Percentiles rank a stretch among this genome's conserved stretches.
Conservation (phyloP, 2,888 invertebrate genomes). For the Bembecia ichneumoniformis region DNA sequence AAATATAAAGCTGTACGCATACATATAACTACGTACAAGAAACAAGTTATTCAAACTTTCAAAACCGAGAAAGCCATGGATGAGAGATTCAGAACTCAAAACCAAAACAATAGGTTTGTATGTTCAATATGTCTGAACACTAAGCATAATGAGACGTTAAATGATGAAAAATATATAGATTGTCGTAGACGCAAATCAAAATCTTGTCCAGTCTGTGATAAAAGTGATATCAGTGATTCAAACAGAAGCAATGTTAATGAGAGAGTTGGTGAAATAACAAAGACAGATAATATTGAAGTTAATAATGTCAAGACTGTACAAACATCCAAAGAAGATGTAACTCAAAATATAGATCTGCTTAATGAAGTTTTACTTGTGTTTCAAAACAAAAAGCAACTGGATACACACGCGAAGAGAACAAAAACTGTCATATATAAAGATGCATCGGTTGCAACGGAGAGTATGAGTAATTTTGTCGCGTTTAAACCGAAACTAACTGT, state of each 20-base stretch:
- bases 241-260: slow-evolving; percentile 7
- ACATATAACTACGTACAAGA: slow-evolving; percentile 39
- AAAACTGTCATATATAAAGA: slow-evolving; percentile 37
- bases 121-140: slow-evolving; percentile 46
- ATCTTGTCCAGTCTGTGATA: slow-evolving; percentile 33
- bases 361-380: slow-evolving; percentile 56
- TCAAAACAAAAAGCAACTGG: slow-evolving; percentile 39
- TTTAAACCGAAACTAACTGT: slow-evolving; percentile 19
- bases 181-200: slow-evolving; percentile 18
- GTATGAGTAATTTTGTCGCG: slow-evolving; percentile 2
- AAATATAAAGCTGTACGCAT: slow-evolving; percentile 31
- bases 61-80: slow-evolving; percentile 9
- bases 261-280: neutral
- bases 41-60: slow-evolving; percentile 3
- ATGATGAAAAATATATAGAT: slow-evolving; percentile 9
- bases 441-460: slow-evolving; percentile 33
- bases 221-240: slow-evolving; percentile 10
- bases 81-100: slow-evolving; percentile 8
- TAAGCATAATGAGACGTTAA: slow-evolving; percentile 10
- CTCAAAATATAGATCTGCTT: slow-evolving; percentile 37
- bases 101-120: slow-evolving; percentile 25
- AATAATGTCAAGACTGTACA: slow-evolving; percentile 23
- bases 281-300: neutral
- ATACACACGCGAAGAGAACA: slow-evolving; percentile 10
- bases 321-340: slow-evolving; percentile 32